Base-by-base conservation (phyloP, 2,113 vertebrate species). In the Saccopteryx leptura region DNA sequence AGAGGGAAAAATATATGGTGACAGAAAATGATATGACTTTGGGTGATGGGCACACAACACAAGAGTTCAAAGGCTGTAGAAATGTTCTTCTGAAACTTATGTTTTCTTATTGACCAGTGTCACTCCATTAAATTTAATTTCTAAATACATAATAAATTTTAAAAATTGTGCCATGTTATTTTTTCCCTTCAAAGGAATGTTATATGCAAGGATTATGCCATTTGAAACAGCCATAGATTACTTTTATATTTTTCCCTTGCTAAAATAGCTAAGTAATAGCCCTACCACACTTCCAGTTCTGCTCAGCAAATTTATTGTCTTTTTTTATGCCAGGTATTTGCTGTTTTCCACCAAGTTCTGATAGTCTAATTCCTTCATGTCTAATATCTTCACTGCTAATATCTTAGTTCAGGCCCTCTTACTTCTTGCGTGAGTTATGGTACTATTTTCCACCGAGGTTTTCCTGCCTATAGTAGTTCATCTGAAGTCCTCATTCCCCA, bases 141-240 rank as follows among this genome's bases (percentile, higher is more conserved):
- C 39, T 58, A 92, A 88, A 5, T 26, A 72, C 23, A 76, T 88
- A 56, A 76, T 39, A 88, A 31, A 68, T 88, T 39, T 80, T 93
- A 50, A 60, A 26, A 33, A 80, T 79, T 56, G 19, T 68, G 19
- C 1, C 91, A 79, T 17, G 12, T 81, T 39, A 66, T n/a, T 50
- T 93, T 90, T 96, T 91, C n/a, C 61, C 31, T 76, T 91, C 52
- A 91, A 87, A 54, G 21, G 9, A 46, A 33, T 76, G 63, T 63
- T 84, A n/a, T 58, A 89, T 33, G 33, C 11, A 87, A 61, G 82
- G 46, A 90, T 81, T 26, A 79, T 79, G 52, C 75, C 60, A 81
- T 87, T 28, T 94, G 66, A 94, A 66, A 46, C 23, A 66, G 19
- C 65, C 23, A 68, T 85, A 84, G 19, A 58, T 78, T 88, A 71